Percentiles rank a stretch among this genome's conserved stretches.
phyloP scores from a whole-genome alignment of 2,113 vertebrate species.

The Bos indicus region DNA sequence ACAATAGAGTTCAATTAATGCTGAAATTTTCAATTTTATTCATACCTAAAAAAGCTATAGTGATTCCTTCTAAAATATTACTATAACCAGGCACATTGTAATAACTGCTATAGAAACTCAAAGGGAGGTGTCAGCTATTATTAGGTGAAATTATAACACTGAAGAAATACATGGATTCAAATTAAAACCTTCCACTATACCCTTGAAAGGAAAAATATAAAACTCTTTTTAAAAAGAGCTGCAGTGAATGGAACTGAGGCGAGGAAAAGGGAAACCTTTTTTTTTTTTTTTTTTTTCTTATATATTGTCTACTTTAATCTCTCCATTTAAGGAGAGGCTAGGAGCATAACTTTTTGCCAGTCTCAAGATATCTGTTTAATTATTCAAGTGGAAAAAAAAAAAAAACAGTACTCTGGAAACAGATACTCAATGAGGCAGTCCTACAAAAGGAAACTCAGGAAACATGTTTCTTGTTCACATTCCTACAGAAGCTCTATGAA shows the following conservation, averaged over 20 bases:
- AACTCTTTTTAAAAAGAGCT: neutral
- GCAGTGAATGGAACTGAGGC: neutral
- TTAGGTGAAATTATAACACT: slow-evolving; percentile 4
- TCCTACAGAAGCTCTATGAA: neutral
- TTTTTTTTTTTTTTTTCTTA: neutral
- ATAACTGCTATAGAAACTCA: neutral
- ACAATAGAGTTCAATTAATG: slow-evolving; percentile 10
- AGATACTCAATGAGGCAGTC: neutral
- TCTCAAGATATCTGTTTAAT: neutral
- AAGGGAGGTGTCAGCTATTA: neutral
- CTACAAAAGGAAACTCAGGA: neutral
- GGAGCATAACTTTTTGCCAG: neutral
- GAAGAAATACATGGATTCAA: neutral
- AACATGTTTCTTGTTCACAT: neutral
- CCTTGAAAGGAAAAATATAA: neutral
- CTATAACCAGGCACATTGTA: neutral
- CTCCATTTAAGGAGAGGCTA: neutral
- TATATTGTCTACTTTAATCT: neutral
- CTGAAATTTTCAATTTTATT: slow-evolving; percentile 26
- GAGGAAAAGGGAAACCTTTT: neutral
- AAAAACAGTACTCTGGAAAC: neutral
- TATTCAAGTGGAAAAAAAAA: neutral
- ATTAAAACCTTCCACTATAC: neutral
- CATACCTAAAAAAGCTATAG: slow-evolving; percentile 4
- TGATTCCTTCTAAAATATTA: neutral